Base-by-base conservation (phyloP, 2,797 vertebrate genomes). In the Enteromius paludinosus region DNA sequence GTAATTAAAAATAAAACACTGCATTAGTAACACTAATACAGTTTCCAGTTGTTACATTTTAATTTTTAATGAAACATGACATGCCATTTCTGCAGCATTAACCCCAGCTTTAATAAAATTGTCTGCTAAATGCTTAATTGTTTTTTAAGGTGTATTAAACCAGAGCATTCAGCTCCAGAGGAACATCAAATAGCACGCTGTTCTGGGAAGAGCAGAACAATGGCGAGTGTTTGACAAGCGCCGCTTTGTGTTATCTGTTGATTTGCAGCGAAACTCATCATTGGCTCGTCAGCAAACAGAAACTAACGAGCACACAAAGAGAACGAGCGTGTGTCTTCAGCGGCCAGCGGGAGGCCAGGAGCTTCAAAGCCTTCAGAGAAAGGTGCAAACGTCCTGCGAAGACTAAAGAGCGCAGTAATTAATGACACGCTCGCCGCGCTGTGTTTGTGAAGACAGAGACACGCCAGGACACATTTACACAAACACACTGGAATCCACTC, bases 321-420 rank as follows among this genome's bases (percentile, higher is more conserved):
- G 88, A 65, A 75, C 33, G 62, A 15, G 82, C 45, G 30, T 76
- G 4, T 5, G 68, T 86, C n/a, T 78, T 85, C 59, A 86, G 59
- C 14, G 2, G 59, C 25, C 59, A 3, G 25, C 14, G 14, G 5
- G 59, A 61, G 87, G 89, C 85, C 90, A 87, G 84, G 88, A 86
- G 89, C 85, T 92, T 93, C 91, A 93, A 92, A 93, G 93, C 49
- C 82, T 33, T 84, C 85, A 73, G 87, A 77, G 41, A 12, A 54
- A 76, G 92, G 90, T 89, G 90, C 89, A 87, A 92, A 92, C 84
- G 83, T 85, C 85, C 87, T 47, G 11, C 10, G 20, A 43, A 52
- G 17, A 23, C 52, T 84, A 64, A 62, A 70, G 70, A 83, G 73
- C 6, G 54, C 79, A 5, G 2, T 43, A n/a, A 73, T 56, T 73